Conservation (phyloP, 2,113 vertebrate species). For the Ptyas mucosa region DNA sequence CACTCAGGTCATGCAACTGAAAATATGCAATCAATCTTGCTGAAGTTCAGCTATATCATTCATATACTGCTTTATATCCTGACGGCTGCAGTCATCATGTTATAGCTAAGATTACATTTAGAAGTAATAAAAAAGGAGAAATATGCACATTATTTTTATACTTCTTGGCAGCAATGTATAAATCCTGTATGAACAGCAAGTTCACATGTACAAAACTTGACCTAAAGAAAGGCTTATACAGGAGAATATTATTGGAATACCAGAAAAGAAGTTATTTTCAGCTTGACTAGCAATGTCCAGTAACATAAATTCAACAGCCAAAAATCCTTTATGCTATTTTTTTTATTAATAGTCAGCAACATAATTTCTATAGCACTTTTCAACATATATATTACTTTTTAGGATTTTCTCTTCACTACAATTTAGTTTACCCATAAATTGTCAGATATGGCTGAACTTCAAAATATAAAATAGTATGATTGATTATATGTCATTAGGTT, state of each 20-base stretch:
- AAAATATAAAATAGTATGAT: neutral
- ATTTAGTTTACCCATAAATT: neutral
- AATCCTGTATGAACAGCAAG: conserved; percentile 22
- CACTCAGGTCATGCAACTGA: conserved; percentile 15
- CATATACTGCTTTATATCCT: conserved; percentile 16
- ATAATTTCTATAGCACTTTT: conserved; percentile 9
- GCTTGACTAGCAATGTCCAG: conserved; percentile 1
- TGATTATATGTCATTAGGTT: neutral
- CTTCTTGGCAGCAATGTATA: conserved; percentile 34
- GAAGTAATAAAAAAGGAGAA: conserved; percentile 48
- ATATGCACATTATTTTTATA: conserved; percentile 37
- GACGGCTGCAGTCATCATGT: conserved; percentile 9
- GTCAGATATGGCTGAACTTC: neutral
- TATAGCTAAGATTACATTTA: conserved; percentile 30
- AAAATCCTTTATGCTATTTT: conserved; percentile 5
- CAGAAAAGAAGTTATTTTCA: conserved; percentile 13
- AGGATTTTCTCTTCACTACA: neutral
- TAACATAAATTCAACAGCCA: neutral
- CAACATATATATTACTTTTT: neutral
- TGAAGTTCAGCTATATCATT: conserved; percentile 22
- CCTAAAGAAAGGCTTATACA: conserved; percentile 7
- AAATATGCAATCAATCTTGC: conserved; percentile 45
- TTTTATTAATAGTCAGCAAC: conserved; percentile 13
- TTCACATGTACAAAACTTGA: conserved; percentile 19
- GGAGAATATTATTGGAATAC: conserved; percentile 2